Evolutionary conservation across 2,888 invertebrate genomes (phyloP).

Genomic region (Drosophila suboccidentalis): DNA sequence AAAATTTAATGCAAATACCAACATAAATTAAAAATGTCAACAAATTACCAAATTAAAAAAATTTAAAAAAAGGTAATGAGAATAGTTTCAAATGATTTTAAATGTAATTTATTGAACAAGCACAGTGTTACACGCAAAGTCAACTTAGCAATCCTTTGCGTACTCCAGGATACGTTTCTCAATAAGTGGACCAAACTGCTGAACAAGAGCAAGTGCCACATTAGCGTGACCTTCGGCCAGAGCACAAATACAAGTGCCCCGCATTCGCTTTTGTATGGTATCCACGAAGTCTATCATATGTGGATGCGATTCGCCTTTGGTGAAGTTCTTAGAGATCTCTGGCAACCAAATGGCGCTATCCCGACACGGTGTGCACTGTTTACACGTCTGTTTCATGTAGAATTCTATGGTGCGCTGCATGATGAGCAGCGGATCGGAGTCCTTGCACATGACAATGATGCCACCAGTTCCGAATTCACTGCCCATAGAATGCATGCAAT

Average conservation of each 20-base stretch:
- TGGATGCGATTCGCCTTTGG: conserved; percentile 95
- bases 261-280: conserved; percentile 98
- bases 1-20: too few species aligned
- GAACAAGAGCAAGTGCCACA: conserved; percentile 98
- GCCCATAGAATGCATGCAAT: conserved; percentile 95
- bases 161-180: conserved; percentile 91
- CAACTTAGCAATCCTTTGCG: conserved; percentile 19
- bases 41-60: too few species aligned
- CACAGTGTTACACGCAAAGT: not conserved
- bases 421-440: conserved; percentile 98
- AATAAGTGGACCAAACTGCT: conserved; percentile 96
- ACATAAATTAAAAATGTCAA: too few species aligned
- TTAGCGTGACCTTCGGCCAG: conserved; percentile 98
- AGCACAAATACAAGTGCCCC: conserved; percentile 99
- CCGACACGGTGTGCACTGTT: conserved; percentile 99
- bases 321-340: conserved; percentile 91
- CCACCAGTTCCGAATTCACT: conserved; percentile 98
- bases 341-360: conserved; percentile 98
- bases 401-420: conserved; percentile 97
- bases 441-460: conserved; percentile 98
- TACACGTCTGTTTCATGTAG: conserved; percentile 99
- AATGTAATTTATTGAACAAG: conserved; percentile 51
- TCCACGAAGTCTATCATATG: conserved; percentile 99
- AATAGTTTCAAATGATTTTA: too few species aligned
- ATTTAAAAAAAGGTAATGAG: too few species aligned